A percentile compares a stretch with the other conserved stretches of the same genome.
phyloP scores from a whole-genome alignment of 1,140 invertebrate species.

The Leptonema lineaticorne region DNA sequence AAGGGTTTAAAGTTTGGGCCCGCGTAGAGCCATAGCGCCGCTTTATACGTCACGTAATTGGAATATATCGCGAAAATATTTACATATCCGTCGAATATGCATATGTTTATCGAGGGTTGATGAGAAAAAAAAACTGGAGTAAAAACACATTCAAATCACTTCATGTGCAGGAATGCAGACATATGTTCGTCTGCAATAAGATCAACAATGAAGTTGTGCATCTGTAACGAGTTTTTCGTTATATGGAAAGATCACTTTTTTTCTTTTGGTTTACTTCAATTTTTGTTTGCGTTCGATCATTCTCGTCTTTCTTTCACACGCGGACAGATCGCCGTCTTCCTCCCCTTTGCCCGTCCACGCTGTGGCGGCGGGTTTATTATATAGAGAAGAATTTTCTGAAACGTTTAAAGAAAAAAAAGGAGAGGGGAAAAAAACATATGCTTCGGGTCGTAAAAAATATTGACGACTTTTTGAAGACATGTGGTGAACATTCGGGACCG shows the following conservation, averaged over 20 bases:
- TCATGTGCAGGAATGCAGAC: not conserved
- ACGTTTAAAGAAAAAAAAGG: too few species aligned
- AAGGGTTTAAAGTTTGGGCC: too few species aligned
- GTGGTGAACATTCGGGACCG: constrained; percentile 25
- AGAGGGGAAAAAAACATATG: constrained; percentile 26
- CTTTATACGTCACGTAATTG: too few species aligned
- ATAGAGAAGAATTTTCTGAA: too few species aligned
- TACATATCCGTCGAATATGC: too few species aligned
- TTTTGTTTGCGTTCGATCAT: constrained; percentile 1
- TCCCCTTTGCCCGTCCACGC: constrained; percentile 14
- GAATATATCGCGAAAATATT: too few species aligned
- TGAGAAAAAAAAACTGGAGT: too few species aligned
- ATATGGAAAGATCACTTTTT: too few species aligned
- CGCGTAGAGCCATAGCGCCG: too few species aligned
- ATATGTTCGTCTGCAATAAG: constrained; percentile 8
- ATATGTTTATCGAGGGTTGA: too few species aligned
- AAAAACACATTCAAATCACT: not conserved
- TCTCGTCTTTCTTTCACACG: constrained; percentile 12
- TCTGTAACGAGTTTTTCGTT: constrained; percentile 15
- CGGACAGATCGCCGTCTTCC: not conserved
- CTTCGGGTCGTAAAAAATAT: constrained; percentile 25
- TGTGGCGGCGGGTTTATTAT: too few species aligned
- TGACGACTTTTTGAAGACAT: constrained; percentile 24
- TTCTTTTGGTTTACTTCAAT: constrained; percentile 9
- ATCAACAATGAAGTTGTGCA: constrained; percentile 17